Evolutionary conservation across 2,797 vertebrate genomes (phyloP).

Genomic region (Acipenser transmontanus): DNA sequence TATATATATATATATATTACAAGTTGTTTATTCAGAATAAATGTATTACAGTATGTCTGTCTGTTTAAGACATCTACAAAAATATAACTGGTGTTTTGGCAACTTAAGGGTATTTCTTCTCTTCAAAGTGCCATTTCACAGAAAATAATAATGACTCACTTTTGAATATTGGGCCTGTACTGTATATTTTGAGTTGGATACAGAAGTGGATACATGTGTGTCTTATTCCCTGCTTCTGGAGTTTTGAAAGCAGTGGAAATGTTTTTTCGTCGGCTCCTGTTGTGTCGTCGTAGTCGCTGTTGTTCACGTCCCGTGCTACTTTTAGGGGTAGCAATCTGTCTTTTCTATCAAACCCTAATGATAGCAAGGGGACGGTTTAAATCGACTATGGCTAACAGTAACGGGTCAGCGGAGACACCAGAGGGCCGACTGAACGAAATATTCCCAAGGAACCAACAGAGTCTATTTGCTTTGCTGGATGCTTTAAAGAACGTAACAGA

Average conservation of each 20-base stretch:
- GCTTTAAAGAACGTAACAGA: slow-evolving; percentile 20
- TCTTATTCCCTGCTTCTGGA: slow-evolving; percentile 21
- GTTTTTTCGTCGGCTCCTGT: slow-evolving; percentile 55
- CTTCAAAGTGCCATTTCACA: slow-evolving; percentile 12
- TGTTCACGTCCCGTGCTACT: slow-evolving; percentile 75
- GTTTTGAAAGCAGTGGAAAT: slow-evolving; percentile 46
- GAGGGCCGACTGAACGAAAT: slow-evolving; percentile 33
- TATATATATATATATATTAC: too few relatives aligned
- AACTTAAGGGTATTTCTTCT: not conserved
- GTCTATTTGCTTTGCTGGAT: slow-evolving; percentile 50
- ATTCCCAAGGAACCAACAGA: slow-evolving; percentile 34
- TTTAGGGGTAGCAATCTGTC: slow-evolving; percentile 63
- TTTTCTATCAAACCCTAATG: slow-evolving; percentile 71
- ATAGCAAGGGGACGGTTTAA: slow-evolving; percentile 55
- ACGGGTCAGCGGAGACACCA: slow-evolving; percentile 32
- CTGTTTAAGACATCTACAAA: too few relatives aligned
- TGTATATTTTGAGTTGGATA: slow-evolving; percentile 23
- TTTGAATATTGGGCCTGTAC: slow-evolving; percentile 14
- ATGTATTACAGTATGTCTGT: too few relatives aligned
- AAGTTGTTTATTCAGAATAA: too few relatives aligned
- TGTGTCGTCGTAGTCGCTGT: slow-evolving; percentile 63
- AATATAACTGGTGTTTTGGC: too few relatives aligned
- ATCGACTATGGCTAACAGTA: slow-evolving; percentile 18
- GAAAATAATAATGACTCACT: not conserved
- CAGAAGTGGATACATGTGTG: slow-evolving; percentile 19